Evolutionary conservation across 1,140 invertebrate genomes (phyloP), one percentile per base, ranked within the genome.

Genomic region (Dufourea novaeangliae): DNA sequence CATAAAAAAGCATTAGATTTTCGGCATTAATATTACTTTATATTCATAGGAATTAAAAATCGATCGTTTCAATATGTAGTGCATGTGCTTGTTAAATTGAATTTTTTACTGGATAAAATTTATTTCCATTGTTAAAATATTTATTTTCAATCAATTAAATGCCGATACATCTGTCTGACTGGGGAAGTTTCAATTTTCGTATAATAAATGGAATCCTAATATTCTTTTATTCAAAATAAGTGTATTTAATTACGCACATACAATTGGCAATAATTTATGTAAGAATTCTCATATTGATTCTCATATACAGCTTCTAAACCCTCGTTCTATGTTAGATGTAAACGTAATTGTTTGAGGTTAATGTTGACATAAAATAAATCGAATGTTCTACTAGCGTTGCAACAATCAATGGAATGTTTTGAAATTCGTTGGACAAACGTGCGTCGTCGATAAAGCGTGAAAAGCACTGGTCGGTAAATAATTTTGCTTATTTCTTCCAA

Each of bases 321-420:
- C 14, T 39, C 44, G 6, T 67, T 25, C 34, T 7, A 29, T 12
- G 14, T 20, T 10, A 44, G 27, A 27, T 27, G 37, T 54, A 50
- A 22, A 41, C 5, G 14, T 44, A 56, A 20, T 32, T 37, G 32
- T 37, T 34, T 20, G 20, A 17, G 32, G n/a, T 37, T 57, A 46
- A 37, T 37, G 41, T 68, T 68, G n/a, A 56, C 12, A 25, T 54
- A 41, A 22, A 56, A 67, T 44, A 56, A 44, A 63, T 44, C 10
- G 32, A 25, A 74, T 54, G 27, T 41, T 73, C 52, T 73, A 66
- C 54, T 62, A 66, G 71, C 71, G 71, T 66, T 73, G 22, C 44
- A 73, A 73, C 71, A 73, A 73, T 73, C 71, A 73, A 52, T 39
- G 34, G 34, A 71, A 44, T 46, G 20, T 66, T 14, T 66, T 67